Conservation (phyloP, 1,140 invertebrate genomes). For the Cydia fagiglandana region DNA sequence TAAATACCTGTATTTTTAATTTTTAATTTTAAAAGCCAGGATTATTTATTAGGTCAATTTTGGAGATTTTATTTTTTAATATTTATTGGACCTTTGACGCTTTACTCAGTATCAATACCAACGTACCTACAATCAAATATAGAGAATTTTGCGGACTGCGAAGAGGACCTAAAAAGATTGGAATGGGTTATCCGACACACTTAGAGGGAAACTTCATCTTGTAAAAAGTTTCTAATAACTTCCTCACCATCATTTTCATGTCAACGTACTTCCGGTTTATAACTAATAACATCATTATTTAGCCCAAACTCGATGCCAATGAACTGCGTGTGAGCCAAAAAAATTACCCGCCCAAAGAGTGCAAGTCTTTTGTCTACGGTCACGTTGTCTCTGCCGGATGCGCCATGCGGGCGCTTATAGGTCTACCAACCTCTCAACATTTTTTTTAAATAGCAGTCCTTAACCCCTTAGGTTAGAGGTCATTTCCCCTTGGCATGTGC, state of each 20-base stretch:
- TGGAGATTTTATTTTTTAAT: too few relatives aligned
- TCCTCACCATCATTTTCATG: not conserved
- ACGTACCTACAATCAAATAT: too few relatives aligned
- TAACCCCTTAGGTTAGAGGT: not conserved
- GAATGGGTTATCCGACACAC: not conserved
- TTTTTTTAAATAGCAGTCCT: conserved; percentile 45
- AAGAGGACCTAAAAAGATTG: not conserved
- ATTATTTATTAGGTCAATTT: too few relatives aligned
- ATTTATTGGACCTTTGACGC: too few relatives aligned
- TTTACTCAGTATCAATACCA: too few relatives aligned
- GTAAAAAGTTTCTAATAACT: not conserved
- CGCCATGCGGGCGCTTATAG: conserved; percentile 59
- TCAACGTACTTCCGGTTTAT: conserved; percentile 6
- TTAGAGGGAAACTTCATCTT: not conserved
- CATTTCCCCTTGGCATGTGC: not conserved
- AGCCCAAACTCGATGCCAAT: conserved; percentile 36
- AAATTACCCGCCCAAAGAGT: conserved; percentile 36
- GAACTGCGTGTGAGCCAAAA: conserved; percentile 43
- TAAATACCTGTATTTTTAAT: too few relatives aligned
- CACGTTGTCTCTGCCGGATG: conserved; percentile 62
- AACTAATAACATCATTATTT: not conserved
- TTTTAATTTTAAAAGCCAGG: too few relatives aligned
- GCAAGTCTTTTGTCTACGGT: conserved; percentile 59
- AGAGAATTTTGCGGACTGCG: too few relatives aligned
- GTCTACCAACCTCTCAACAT: not conserved